These are phyloP conservation scores for Baryphthengus martii DNA, from an alignment of 2,113 vertebrate species.

Conservation along the genomic window DNA sequence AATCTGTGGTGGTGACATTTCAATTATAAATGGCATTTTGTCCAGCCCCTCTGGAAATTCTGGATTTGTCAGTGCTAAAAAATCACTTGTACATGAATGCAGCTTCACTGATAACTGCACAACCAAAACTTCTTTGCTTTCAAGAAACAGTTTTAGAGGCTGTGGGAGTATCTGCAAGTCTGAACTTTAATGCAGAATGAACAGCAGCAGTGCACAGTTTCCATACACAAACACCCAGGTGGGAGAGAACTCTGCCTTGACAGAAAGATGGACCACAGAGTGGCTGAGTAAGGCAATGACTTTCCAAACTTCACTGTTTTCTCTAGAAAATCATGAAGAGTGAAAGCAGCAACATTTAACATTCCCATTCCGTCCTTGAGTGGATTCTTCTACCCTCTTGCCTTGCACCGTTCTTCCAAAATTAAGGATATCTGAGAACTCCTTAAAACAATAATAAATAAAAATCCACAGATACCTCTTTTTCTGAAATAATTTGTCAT, in stretches of 20 bases:
- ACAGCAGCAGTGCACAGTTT: not conserved
- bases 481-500: not conserved
- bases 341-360: not conserved
- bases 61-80: conserved; percentile 22
- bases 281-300: not conserved
- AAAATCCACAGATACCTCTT: not conserved
- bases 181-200: not conserved
- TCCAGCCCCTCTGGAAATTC: conserved; percentile 39
- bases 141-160: not conserved
- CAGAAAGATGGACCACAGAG: not conserved
- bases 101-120: not conserved
- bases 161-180: not conserved
- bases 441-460: not conserved
- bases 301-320: not conserved
- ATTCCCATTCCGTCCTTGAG: not conserved
- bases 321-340: not conserved
- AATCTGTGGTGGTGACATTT: conserved; percentile 53
- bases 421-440: not conserved
- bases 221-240: not conserved
- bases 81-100: not conserved
- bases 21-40: conserved; percentile 48
- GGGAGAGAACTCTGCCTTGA: not conserved
- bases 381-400: not conserved
- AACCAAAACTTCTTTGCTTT: not conserved
- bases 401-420: not conserved